These are phyloP conservation scores for Lepeophtheirus salmonis DNA, from an alignment of 1,140 invertebrate genomes.

Conservation along the genomic window DNA sequence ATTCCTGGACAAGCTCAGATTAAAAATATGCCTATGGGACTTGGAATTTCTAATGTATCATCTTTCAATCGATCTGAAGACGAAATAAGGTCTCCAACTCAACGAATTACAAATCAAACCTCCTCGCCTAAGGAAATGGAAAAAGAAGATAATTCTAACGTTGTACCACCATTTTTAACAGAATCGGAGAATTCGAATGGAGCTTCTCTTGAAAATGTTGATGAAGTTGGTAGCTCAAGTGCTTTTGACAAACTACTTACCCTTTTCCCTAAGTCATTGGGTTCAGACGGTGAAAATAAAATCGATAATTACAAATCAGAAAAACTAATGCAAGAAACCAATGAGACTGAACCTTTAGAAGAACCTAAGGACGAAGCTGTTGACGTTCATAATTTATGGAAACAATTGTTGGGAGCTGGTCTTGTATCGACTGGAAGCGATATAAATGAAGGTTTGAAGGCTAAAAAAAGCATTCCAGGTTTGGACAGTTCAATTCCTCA, in stretches of 20 bases:
- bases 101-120: too few relatives aligned
- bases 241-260: constrained; percentile 6
- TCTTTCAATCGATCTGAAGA: constrained; percentile 12
- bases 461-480: constrained; percentile 34
- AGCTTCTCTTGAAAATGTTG: constrained; percentile 21
- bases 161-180: constrained; percentile 9
- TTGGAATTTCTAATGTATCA: constrained; percentile 23
- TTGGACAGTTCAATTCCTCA: constrained; percentile 23
- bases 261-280: constrained; percentile 16
- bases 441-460: constrained; percentile 14
- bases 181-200: constrained; percentile 26
- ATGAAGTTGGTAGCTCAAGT: background rate
- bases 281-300: constrained; percentile 18
- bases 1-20: constrained; percentile 27
- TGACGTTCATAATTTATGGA: constrained; percentile 49
- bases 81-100: background rate
- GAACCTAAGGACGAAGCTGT: constrained; percentile 16
- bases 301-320: background rate
- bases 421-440: constrained; percentile 39
- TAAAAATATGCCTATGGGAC: constrained; percentile 22
- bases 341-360: constrained; percentile 12
- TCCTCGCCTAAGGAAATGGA: background rate
- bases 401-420: constrained; percentile 61
- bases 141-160: background rate
- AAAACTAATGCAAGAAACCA: background rate